Percentiles rank a stretch among this genome's conserved stretches.
These are phyloP conservation scores for Tryphoninae sp. DNA, from an alignment of 2,888 invertebrate genomes.

Conservation along the genomic window DNA sequence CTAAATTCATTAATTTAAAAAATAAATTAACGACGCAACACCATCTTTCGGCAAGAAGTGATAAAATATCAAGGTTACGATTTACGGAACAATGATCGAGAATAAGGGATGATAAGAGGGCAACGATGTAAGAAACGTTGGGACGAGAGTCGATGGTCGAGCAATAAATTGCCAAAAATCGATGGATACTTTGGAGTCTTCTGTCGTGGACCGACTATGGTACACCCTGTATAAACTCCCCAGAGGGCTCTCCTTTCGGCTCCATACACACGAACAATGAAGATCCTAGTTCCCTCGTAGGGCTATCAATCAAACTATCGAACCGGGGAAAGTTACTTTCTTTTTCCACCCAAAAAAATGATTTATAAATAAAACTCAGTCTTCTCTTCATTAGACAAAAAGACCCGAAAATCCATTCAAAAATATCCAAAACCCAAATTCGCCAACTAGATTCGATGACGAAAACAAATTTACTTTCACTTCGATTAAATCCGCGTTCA, in stretches of 20 bases:
- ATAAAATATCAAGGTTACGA: not conserved
- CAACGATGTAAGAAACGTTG: constrained; percentile 27
- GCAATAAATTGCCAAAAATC: constrained; percentile 58
- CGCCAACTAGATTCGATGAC: too few relatives aligned
- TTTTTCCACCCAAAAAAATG: constrained; percentile 28
- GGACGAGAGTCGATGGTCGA: constrained; percentile 28
- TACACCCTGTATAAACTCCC: constrained; percentile 28
- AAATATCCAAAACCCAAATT: too few relatives aligned
- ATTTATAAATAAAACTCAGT: constrained; percentile 7
- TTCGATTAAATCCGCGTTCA: not conserved
- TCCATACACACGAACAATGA: constrained; percentile 55
- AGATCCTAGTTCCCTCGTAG: constrained; percentile 13
- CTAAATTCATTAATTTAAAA: not conserved
- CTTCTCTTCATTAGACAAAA: not conserved
- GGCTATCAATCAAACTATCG: constrained; percentile 52
- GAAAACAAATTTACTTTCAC: not conserved
- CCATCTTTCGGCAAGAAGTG: constrained; percentile 9
- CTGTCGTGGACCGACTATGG: constrained; percentile 1
- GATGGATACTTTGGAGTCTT: constrained; percentile 40
- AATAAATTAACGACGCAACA: not conserved
- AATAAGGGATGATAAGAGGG: constrained; percentile 8
- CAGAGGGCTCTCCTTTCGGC: constrained; percentile 38
- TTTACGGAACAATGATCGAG: constrained; percentile 50
- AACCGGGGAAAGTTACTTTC: constrained; percentile 32
- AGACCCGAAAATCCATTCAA: not conserved